These are phyloP conservation scores for Diprion similis DNA, from an alignment of 1,140 invertebrate genomes.

Conservation along the genomic window DNA sequence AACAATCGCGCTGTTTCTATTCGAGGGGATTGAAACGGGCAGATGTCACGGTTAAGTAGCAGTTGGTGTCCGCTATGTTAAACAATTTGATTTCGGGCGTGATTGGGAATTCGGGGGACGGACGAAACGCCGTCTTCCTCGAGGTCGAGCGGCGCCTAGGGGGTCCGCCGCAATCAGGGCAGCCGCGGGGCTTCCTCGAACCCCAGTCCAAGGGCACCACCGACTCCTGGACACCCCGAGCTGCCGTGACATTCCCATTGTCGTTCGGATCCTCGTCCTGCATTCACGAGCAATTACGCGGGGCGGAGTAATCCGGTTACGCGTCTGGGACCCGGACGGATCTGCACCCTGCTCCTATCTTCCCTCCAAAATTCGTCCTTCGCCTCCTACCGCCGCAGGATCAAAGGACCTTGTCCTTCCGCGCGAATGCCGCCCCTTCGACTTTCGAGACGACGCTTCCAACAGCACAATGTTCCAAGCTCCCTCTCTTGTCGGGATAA, in stretches of 20 bases:
- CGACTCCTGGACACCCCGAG: conserved; percentile 12
- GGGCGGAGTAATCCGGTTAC: conserved; percentile 52
- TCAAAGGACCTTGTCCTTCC: conserved; percentile 47
- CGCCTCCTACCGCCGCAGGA: conserved; percentile 37
- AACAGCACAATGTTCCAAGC: neutral
- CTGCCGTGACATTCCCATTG: conserved; percentile 9
- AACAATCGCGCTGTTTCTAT: too few species aligned
- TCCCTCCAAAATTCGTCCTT: too few species aligned
- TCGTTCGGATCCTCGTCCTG: conserved; percentile 20
- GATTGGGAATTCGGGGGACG: conserved; percentile 16
- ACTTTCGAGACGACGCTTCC: conserved; percentile 23
- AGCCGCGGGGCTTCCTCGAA: conserved; percentile 36
- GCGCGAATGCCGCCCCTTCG: conserved; percentile 38
- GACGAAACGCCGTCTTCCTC: conserved; percentile 17
- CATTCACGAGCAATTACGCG: conserved; percentile 52
- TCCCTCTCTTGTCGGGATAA: neutral
- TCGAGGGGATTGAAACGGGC: neutral
- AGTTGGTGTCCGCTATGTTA: conserved; percentile 57
- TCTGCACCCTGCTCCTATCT: neutral
- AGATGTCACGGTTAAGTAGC: conserved; percentile 46
- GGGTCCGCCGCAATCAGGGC: conserved; percentile 52
- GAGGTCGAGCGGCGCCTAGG: conserved; percentile 32
- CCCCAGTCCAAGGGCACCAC: conserved; percentile 13
- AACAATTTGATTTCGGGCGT: conserved; percentile 53
- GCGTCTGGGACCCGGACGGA: conserved; percentile 23